Base-by-base conservation (phyloP, 2,888 invertebrate species). In the Morinoia aosen region DNA sequence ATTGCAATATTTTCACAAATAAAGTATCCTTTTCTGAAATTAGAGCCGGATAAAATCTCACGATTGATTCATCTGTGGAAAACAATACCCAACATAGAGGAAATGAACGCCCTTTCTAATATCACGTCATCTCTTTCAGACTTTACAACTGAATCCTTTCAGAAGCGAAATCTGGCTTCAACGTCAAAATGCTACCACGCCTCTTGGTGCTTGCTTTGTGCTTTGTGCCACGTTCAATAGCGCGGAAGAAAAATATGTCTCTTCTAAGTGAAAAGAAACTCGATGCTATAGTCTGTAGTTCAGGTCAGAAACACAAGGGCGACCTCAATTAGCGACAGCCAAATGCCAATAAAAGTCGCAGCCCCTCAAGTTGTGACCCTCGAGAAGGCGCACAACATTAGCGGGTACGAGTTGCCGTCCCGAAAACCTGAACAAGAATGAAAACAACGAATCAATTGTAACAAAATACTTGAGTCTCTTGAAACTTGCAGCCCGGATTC, bases 331-430 rank as follows among this genome's bases (percentile, higher is more conserved):
- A 93, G 93, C 93, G 57, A 57, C 93, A 57, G 93, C 93, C 57
- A 93, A 93, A 93, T 93, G 93, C 93, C 93, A 93, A 93, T 93
- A 93, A 93, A 93, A 93, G 93, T 93, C 93, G 93, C 40, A 57
- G 57, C 5, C 10, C 93, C 57, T 12, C 48, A 93, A 93, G 93
- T 93, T 93, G 93, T 93, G 93, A 57, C 48, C 93, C 48, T 93
- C 93, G 48, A 93, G 16, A 33, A 33, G 56, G 58, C 57, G 56
- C 57, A 39, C 33, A 57, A 56, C 57, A 93, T 93, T 16, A 48
- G 16, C 90, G 40, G 40, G 90, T 90, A 48, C 48, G 12, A 40
- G 25, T 48, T 39, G 90, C 48, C 16, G 90, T 0, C 14, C 76
- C 76, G 33, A 76, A 16, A 33, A 16, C 25, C 76, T 10, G 25